Base-by-base conservation (phyloP, 2,888 invertebrate genomes). In the Callimorpha dominula region DNA sequence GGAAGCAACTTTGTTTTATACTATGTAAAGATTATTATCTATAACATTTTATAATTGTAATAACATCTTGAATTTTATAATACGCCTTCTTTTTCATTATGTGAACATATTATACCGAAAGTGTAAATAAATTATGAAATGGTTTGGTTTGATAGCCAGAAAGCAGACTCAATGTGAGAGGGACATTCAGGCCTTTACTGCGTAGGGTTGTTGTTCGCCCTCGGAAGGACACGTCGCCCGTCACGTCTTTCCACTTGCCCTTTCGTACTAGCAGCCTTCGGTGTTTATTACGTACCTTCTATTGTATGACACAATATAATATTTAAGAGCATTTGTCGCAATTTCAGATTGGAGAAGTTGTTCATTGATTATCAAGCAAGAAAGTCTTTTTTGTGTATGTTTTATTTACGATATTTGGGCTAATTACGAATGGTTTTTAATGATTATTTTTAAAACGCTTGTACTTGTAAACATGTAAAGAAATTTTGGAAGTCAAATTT, bases 211-310 rank as follows among this genome's bases (percentile, higher is more conserved):
- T 69, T 81, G 85, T 74, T 82, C 86, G 85, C 82, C 86, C 81
- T 85, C 72, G 85, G 86, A 86, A 86, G 86, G 87, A 85, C 87
- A 79, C 78, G 71, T 78, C 87, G 86, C 79, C 86, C 86, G 81
- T 83, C 86, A 81, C 82, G 71, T 77, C 78, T 80, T 83, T 84
- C 81, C 83, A 81, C 74, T 73, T 72, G 76, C 62, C 73, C 71
- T 71, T 67, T 43, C 49, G 31, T 42, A 65, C 80, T n/a, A 43
- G 63, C 80, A 84, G 81, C 74, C 50, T n/a, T 68, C 68, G 43
- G n/a, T 54, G 43, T 57, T 68, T 12, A 57, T 54, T 42, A 31
- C 60, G 17, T 46, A 31, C 60, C 31, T 31, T 60, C 31, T 31
- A 31, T 31, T 6, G 5, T 60, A 20, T 31, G 14, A 60, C 14